phyloP scores from a whole-genome alignment of 2,113 vertebrate genomes.

The Bathybates hornii region DNA sequence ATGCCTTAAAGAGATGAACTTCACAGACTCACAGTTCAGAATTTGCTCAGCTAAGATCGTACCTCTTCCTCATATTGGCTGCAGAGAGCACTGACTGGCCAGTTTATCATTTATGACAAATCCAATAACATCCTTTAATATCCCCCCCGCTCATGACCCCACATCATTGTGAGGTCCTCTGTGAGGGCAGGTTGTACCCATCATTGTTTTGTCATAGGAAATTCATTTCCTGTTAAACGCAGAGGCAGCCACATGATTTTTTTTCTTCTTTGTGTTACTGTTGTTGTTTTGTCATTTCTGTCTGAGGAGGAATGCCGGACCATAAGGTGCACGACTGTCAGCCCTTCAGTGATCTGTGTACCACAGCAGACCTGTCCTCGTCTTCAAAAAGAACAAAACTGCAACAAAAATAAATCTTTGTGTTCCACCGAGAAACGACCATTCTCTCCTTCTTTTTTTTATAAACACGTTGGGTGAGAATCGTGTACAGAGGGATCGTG shows the following conservation, averaged over 20 bases:
- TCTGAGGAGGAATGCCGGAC: background rate
- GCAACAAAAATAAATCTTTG: background rate
- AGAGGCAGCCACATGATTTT: background rate
- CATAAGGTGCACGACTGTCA: background rate
- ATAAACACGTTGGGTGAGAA: background rate
- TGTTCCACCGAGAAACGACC: background rate
- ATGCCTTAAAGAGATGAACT: background rate
- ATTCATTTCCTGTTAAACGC: slow-evolving; percentile 19
- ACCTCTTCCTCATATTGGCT: background rate
- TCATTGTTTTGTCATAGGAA: background rate
- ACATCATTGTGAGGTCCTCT: background rate
- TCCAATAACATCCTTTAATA: background rate
- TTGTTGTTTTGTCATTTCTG: slow-evolving; percentile 5
- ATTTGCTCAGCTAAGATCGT: background rate
- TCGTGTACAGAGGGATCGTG: background rate
- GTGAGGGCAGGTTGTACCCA: background rate
- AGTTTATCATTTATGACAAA: background rate
- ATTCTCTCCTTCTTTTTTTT: background rate
- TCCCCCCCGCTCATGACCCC: background rate
- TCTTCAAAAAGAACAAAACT: background rate
- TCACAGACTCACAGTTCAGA: background rate
- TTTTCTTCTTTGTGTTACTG: background rate
- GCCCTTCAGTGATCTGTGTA: slow-evolving; percentile 23
- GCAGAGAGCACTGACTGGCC: background rate
- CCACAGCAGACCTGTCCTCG: slow-evolving; percentile 16